Base-by-base conservation (phyloP, 2,113 vertebrate species). In the Stomatorhinus ivindoensis region DNA sequence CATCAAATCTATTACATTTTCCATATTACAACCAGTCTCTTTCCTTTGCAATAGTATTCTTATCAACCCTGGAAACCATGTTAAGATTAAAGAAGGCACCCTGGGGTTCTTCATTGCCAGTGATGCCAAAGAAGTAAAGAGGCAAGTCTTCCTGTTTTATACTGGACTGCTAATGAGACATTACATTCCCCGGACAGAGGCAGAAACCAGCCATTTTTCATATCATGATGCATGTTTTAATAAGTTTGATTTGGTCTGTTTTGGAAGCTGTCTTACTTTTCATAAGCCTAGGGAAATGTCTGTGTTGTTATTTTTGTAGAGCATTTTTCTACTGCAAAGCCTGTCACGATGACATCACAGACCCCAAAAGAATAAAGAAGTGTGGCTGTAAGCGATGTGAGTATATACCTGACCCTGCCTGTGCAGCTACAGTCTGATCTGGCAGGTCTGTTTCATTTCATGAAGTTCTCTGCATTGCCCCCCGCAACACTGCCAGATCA, bases 261-360 rank as follows among this genome's bases (percentile, higher is more conserved):
- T 17, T 42, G 73, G 15, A 39, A 42, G 61, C 61, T 3, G 5
- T 80, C 73, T 39, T 35, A 80, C 13, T 80, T 80, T 42, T 80
- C 73, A 42, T 35, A 35, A 80, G 73, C 31, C 35, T 80, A 80
- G 1, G 73, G 73, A 80, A 80, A 84, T 27, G 82, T 84, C 44
- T 24, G 17, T 44, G 19, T 84, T 44, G 46, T 84, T 47, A 47
- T 53, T 87, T 87, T 51, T 53, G n/a, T 92, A 99, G 98, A 97
- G 98, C 98, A 94, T 99, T 97, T 97, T 99, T 98, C 97, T 99
- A 99, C 97, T 99, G 98, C 96, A 99, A 99, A 95, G 98, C 98
- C 95, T 99, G 98, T 97, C 98, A 99, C 9, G 98, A 99, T 94
- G 98, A 99, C 97, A 97, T 99, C 97, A 98, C 98, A 0, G 98